phyloP scores from a whole-genome alignment of 2,888 invertebrate genomes.

The Cacoxenus indagator region DNA sequence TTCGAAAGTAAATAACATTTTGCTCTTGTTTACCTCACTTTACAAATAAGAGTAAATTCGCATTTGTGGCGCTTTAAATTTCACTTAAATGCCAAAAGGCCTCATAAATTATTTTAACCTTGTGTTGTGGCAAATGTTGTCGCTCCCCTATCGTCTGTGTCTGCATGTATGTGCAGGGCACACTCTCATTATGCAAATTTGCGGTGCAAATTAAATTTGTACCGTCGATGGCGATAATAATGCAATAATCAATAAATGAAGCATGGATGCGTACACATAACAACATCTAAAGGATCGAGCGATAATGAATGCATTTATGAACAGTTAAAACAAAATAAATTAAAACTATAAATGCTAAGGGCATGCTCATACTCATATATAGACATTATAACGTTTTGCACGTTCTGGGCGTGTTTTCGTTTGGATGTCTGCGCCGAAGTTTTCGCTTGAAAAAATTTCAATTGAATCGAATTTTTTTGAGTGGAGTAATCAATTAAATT shows the following conservation, averaged over 20 bases:
- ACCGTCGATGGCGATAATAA: conserved; percentile 50
- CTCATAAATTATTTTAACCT: conserved; percentile 7
- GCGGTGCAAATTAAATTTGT: conserved; percentile 45
- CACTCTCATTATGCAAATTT: conserved; percentile 11
- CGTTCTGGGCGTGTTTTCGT: too few species aligned
- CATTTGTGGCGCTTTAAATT: conserved; percentile 1
- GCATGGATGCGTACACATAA: conserved; percentile 26
- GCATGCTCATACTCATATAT: not conserved
- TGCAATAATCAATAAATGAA: conserved; percentile 54
- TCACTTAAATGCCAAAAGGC: not conserved
- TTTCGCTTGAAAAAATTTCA: too few species aligned
- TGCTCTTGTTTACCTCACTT: not conserved
- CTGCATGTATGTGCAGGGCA: not conserved
- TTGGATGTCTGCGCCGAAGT: too few species aligned
- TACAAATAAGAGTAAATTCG: too few species aligned
- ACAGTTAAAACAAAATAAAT: conserved; percentile 48
- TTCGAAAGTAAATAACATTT: conserved; percentile 11
- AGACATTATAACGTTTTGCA: not conserved
- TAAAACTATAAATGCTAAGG: conserved; percentile 24
- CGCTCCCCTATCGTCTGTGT: not conserved
- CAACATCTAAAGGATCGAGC: conserved; percentile 42
- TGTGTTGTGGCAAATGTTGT: not conserved
- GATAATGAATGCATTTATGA: conserved; percentile 43
- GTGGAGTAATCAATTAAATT: too few species aligned
- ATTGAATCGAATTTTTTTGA: too few species aligned